Percentiles rank a stretch among this genome's conserved stretches.
These are phyloP conservation scores for Bucorvus abyssinicus DNA, from an alignment of 2,797 vertebrate genomes.

Conservation along the genomic window DNA sequence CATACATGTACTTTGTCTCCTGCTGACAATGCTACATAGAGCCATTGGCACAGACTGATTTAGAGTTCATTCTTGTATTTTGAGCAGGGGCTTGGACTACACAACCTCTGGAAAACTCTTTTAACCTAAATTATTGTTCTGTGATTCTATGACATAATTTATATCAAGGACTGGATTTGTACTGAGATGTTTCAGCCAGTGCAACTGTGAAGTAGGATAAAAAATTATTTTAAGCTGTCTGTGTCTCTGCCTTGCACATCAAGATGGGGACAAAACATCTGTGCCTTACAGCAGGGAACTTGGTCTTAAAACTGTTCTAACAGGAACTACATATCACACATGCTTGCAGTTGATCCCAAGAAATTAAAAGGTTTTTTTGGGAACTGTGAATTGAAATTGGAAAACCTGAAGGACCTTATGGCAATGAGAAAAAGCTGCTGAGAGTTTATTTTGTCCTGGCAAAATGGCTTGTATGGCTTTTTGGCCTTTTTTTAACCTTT, in stretches of 20 bases:
- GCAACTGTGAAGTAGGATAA: not conserved
- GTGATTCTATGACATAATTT: not conserved
- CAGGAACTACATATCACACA: rapidly evolving
- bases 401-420: not conserved
- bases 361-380: not conserved
- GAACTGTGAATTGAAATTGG: not conserved
- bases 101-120: not conserved
- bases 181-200: not conserved
- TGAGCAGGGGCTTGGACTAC: not conserved
- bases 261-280: not conserved
- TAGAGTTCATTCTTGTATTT: not conserved
- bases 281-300: not conserved
- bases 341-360: not conserved
- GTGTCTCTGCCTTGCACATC: not conserved
- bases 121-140: not conserved
- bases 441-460: not conserved
- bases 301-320: not conserved
- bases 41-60: not conserved
- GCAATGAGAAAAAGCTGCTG: not conserved
- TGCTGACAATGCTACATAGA: not conserved
- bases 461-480: not conserved
- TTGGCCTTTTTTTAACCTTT: not conserved
- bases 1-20: not conserved
- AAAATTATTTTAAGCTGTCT: not conserved
- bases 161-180: not conserved